Conservation (phyloP, 2,113 vertebrate genomes). For the Centropristis striata region DNA sequence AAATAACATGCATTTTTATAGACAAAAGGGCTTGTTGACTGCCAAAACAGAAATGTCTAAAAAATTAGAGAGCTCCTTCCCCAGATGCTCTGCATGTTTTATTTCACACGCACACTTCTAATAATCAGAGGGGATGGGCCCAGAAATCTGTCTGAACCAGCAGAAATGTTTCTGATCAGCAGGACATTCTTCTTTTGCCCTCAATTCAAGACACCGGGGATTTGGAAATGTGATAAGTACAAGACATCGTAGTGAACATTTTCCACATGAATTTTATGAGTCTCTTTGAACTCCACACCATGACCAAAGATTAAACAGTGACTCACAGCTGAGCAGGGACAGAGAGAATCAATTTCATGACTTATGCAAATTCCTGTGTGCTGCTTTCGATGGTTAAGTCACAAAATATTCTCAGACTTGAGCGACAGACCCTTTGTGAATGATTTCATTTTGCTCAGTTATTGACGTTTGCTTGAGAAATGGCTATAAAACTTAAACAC, state of each 20-base stretch:
- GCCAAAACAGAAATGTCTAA: constrained; percentile 8
- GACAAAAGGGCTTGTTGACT: background rate
- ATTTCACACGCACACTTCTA: constrained; percentile 46
- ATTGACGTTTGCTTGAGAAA: constrained; percentile 15
- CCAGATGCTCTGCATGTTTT: constrained; percentile 21
- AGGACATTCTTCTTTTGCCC: constrained; percentile 33
- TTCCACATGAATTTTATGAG: constrained; percentile 39
- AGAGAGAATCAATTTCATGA: constrained; percentile 33
- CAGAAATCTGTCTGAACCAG: constrained; percentile 37
- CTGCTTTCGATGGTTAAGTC: constrained; percentile 19
- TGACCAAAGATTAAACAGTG: constrained; percentile 48
- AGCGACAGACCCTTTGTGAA: background rate
- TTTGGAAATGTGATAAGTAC: constrained; percentile 18
- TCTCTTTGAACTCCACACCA: constrained; percentile 55
- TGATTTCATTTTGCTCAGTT: constrained; percentile 9
- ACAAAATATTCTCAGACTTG: constrained; percentile 5
- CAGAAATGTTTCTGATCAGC: constrained; percentile 54
- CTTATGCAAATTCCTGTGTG: constrained; percentile 35
- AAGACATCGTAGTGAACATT: constrained; percentile 12
- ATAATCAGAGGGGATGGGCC: constrained; percentile 46
- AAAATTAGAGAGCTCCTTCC: constrained; percentile 33
- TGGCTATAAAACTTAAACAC: background rate
- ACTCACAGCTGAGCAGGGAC: constrained; percentile 16
- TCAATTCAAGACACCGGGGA: constrained; percentile 9
- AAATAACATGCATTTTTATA: background rate